A percentile compares a stretch with the other conserved stretches of the same genome.
These are phyloP conservation scores for Cricetomys ansorgei DNA, from an alignment of 2,113 vertebrate species.

Conservation along the genomic window DNA sequence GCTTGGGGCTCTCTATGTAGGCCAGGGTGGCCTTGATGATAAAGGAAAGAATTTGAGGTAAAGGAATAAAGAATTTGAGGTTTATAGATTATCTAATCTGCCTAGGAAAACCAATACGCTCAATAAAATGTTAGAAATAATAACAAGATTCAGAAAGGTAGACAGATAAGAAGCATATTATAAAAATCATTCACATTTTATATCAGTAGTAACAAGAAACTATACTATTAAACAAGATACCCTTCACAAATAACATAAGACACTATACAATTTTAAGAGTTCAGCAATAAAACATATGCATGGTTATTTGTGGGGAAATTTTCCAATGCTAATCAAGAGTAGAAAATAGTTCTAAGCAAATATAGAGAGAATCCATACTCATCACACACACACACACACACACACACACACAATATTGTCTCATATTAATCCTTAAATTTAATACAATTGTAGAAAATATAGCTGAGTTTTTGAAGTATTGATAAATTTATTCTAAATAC, in stretches of 20 bases:
- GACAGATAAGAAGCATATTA: not conserved
- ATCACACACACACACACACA: not conserved
- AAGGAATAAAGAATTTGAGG: not conserved
- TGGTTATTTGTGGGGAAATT: not conserved
- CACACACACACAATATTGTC: too few relatives aligned
- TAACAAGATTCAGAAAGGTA: not conserved
- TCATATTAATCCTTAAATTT: too few relatives aligned
- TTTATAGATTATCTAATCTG: not conserved
- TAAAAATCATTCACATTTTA: not conserved
- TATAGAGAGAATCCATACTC: not conserved
- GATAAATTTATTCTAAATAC: too few relatives aligned
- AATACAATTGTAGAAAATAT: too few relatives aligned
- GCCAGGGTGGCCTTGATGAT: not conserved
- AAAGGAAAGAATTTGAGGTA: not conserved
- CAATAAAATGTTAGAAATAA: not conserved
- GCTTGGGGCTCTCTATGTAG: not conserved
- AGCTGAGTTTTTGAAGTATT: too few relatives aligned
- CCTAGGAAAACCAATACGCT: not conserved
- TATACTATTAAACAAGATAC: not conserved
- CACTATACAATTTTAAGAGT: not conserved
- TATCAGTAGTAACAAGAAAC: not conserved
- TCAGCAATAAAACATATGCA: not conserved
- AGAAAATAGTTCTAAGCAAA: not conserved
- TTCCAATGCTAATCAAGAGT: not conserved
- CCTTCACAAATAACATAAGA: not conserved